Evolutionary conservation across 2,113 vertebrate species (phyloP).

Genomic region (Geococcyx californianus): DNA sequence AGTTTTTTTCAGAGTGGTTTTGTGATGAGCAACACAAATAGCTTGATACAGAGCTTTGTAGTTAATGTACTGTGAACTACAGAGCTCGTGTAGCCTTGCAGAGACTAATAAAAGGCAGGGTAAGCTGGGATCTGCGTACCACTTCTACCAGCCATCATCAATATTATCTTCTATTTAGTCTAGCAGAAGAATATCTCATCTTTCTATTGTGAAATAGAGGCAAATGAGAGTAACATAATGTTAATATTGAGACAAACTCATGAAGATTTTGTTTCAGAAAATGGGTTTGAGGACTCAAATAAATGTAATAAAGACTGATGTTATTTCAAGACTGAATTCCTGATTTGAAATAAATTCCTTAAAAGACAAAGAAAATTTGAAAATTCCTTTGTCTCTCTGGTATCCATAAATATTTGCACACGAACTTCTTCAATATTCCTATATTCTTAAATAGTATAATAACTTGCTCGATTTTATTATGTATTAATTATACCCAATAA

Average conservation of each 20-base stretch:
- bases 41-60: not conserved
- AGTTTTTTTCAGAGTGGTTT: not conserved
- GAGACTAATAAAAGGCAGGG: not conserved
- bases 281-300: not conserved
- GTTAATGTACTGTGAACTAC: not conserved
- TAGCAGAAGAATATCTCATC: not conserved
- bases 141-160: not conserved
- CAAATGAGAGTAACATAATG: not conserved
- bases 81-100: not conserved
- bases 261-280: not conserved
- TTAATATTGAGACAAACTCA: not conserved
- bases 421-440: not conserved
- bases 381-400: not conserved
- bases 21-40: not conserved
- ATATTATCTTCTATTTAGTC: not conserved
- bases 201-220: not conserved
- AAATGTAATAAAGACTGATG: not conserved
- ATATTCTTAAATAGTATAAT: not conserved
- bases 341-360: not conserved
- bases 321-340: not conserved
- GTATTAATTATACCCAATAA: not conserved
- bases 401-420: not conserved
- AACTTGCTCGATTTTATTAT: not conserved
- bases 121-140: not conserved
- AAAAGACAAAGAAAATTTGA: not conserved